Base-by-base conservation (phyloP, 2,797 vertebrate genomes). In the Capromys pilorides region DNA sequence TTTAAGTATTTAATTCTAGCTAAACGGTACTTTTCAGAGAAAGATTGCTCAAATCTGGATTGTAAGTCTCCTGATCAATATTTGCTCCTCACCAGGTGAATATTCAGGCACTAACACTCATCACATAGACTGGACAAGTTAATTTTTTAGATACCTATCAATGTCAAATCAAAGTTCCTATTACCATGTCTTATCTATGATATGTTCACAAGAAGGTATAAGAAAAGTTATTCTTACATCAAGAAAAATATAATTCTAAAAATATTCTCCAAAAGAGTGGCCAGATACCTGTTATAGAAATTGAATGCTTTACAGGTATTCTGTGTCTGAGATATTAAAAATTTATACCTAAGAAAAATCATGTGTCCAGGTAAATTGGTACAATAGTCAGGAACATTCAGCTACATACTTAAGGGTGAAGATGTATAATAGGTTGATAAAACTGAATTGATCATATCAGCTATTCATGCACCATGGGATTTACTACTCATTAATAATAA, bases 401-500 rank as follows among this genome's bases (percentile, higher is more conserved):
- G 21, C 69, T 86, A 26, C 11, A 61, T 22, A 86, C 57, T 84
- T 92, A 92, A 78, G 88, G 67, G 16, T 33, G 31, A 91, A 86
- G 45, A 78, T 93, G 2, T 10, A 24, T 54, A 90, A 54, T 31
- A 81, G 4, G 73, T 85, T 75, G n/a, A 92, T 54, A 54, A 80
- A 90, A 39, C 33, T 21, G 80, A 82, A 66, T 86, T 86, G 94
- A 59, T 83, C 88, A 67, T 61, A 91, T 61, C 54, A 94, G 13
- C 18, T 79, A 64, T 84, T 90, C 22, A 69, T 39, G 80, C 75
- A 64, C 67, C 41, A 41, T 69, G 36, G 59, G 2, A 57, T 57
- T 26, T 91, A 91, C 73, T 39, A 77, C 69, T 90, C 66, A 93
- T 85, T 81, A 83, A 49, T 75, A 93, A 49, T 79, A 10, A 64